These are phyloP conservation scores for Rhadinocentrus ornatus DNA, from an alignment of 2,797 vertebrate species.

Conservation along the genomic window DNA sequence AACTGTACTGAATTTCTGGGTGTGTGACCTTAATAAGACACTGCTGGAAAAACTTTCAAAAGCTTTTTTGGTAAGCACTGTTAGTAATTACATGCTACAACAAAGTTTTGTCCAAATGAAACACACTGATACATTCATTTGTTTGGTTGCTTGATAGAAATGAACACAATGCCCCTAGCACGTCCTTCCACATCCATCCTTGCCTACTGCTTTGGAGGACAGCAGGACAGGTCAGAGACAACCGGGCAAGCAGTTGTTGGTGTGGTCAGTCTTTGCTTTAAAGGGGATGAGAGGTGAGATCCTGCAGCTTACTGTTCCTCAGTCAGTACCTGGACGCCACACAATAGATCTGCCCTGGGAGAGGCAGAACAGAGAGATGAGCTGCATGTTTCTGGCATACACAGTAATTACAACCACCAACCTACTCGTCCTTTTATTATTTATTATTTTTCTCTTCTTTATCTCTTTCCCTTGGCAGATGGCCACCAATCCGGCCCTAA, in stretches of 20 bases:
- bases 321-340: slow-evolving; percentile 52
- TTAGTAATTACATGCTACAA: too few species aligned
- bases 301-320: too few species aligned
- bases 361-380: not conserved
- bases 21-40: too few species aligned
- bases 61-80: too few species aligned
- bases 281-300: too few species aligned
- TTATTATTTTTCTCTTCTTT: not conserved
- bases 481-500: not conserved
- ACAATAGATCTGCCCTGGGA: slow-evolving; percentile 26
- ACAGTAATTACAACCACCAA: not conserved
- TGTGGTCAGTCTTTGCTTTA: too few species aligned
- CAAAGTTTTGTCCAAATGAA: too few species aligned
- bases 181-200: slow-evolving; percentile 7
- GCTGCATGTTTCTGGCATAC: not conserved
- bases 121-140: not conserved
- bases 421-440: not conserved
- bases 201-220: slow-evolving; percentile 29
- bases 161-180: slow-evolving; percentile 2
- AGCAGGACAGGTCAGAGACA: slow-evolving; percentile 15
- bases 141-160: not conserved
- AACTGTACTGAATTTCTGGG: not conserved
- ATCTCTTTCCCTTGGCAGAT: not conserved
- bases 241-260: slow-evolving; percentile 44
- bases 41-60: too few species aligned